These are phyloP conservation scores for Corynorhinus townsendii DNA, from an alignment of 2,113 vertebrate species.

Conservation along the genomic window DNA sequence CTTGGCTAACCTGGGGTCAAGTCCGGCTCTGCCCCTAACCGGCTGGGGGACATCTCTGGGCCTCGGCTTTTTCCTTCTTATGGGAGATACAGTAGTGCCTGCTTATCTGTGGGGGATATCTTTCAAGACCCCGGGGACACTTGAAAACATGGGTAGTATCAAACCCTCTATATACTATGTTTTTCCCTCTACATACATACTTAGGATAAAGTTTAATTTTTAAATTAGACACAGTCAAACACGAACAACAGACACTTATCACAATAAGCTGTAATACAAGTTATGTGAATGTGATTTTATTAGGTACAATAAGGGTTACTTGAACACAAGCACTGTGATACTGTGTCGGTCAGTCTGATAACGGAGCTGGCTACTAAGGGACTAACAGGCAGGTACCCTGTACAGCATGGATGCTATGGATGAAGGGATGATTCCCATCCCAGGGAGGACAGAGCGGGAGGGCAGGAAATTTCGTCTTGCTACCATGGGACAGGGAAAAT, in stretches of 20 bases:
- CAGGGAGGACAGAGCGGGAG: not conserved
- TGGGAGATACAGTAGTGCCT: not conserved
- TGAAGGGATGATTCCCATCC: not conserved
- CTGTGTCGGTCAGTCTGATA: not conserved
- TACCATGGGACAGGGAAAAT: not conserved
- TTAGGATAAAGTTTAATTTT: not conserved
- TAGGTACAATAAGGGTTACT: not conserved
- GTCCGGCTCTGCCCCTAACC: not conserved
- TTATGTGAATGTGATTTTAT: not conserved
- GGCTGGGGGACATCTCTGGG: not conserved
- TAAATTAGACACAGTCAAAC: not conserved
- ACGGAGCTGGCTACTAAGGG: not conserved
- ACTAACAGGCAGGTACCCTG: not conserved
- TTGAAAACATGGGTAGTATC: not conserved
- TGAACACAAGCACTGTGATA: not conserved
- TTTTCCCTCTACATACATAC: not conserved
- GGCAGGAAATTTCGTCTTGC: not conserved
- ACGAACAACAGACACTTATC: not conserved
- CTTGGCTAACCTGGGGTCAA: not conserved
- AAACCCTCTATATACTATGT: not conserved
- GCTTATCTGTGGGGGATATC: not conserved
- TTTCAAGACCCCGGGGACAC: not conserved
- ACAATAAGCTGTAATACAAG: not conserved
- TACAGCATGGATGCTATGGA: not conserved
- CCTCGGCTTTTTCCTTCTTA: not conserved